Evolutionary conservation across 2,888 invertebrate genomes (phyloP), one percentile per base, ranked within the genome.

Genomic region (Cylindroiulus punctatus): DNA sequence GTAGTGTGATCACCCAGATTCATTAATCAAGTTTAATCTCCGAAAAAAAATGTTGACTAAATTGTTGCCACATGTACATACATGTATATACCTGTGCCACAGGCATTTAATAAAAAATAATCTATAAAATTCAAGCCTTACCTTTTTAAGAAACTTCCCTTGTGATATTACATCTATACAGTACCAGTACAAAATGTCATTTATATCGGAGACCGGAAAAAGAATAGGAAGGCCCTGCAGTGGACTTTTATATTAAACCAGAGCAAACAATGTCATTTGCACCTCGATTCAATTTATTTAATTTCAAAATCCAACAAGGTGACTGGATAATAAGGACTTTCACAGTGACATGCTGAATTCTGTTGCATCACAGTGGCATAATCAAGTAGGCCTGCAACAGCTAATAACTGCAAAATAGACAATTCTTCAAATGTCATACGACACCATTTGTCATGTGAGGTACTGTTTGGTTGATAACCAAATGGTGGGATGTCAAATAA

Each of bases 251-350:
- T 65, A 65, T 22, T 26, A 19, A 26, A 4, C 65, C 65, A 65
- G 65, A 65, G 26, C 10, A 65, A 65, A 65, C 65, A 65, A 65
- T 65, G 65, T 65, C 65, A 65, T 65, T 65, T 65, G 65, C 65
- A 65, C 65, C 65, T 65, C 65, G 12, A 22, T 65, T 26, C 65
- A 22, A 65, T 65, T 65, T 65, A 65, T 26, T 17, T 65, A 65
- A 65, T 65, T 26, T 65, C 65, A 65, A 26, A 65, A 65, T 65
- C 65, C 65, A 26, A 65, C 26, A 65, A 26, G 26, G 65, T 65
- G 65, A 65, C 65, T 65, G 65, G 65, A 65, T 65, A 65, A 65
- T 65, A 65, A 65, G 65, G 65, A 26, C 65, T 65, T 65, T 65
- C 26, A 65, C 65, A 65, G 22, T 5, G 26, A 65, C 65, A 65